These are phyloP conservation scores for Argyrosomus regius DNA, from an alignment of 2,797 vertebrate species.

Conservation along the genomic window DNA sequence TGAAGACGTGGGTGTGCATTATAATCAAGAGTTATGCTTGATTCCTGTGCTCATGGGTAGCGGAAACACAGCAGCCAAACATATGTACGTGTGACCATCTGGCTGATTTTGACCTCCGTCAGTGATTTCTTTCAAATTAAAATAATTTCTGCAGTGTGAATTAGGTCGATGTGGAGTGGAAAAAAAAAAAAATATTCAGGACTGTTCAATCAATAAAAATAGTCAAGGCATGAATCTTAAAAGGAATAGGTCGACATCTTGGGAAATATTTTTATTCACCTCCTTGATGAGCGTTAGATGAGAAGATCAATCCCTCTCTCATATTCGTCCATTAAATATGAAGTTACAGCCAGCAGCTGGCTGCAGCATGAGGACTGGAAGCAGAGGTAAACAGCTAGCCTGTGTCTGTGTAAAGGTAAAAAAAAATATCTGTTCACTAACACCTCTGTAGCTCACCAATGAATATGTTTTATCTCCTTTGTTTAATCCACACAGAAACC, in stretches of 20 bases:
- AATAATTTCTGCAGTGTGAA: conserved; percentile 23
- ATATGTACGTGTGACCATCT: conserved; percentile 21
- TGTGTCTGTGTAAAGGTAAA: not conserved
- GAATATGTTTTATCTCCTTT: not conserved
- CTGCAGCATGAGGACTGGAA: conserved; percentile 18
- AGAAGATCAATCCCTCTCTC: conserved; percentile 1
- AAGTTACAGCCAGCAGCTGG: conserved; percentile 1
- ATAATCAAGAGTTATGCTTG: conserved; percentile 55
- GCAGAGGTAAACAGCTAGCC: not conserved
- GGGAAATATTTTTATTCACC: not conserved
- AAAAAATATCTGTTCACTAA: not conserved
- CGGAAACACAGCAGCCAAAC: conserved; percentile 35
- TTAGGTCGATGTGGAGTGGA: conserved; percentile 1
- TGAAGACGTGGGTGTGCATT: conserved; percentile 52
- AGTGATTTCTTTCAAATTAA: conserved; percentile 21
- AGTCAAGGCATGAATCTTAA: not conserved
- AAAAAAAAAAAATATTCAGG: not conserved
- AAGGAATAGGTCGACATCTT: not conserved
- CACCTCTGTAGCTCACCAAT: not conserved
- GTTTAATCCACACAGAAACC: not conserved
- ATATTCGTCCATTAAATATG: conserved; percentile 11
- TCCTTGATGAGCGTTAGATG: not conserved
- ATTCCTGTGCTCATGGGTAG: conserved; percentile 25
- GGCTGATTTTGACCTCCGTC: conserved; percentile 7
- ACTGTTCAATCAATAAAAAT: conserved; percentile 11